Base-by-base conservation (phyloP, 2,113 vertebrate species). In the Pelobates fuscus region DNA sequence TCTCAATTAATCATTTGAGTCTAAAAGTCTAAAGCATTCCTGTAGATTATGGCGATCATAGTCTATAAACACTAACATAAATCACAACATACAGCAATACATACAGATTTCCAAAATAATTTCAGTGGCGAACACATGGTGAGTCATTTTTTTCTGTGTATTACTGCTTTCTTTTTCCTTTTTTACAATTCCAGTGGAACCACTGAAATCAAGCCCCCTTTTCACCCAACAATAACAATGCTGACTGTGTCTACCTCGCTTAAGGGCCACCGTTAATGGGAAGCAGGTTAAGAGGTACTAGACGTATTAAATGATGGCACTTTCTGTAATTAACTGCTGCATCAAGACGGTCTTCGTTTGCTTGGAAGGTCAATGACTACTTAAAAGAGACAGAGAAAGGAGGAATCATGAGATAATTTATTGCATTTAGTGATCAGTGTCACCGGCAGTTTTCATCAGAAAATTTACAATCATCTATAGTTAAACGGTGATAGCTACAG, bases 321-420 rank as follows among this genome's bases (percentile, higher is more conserved):
- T 91, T 89, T 79, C 89, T 84, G 86, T 94, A 95, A 95, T 95
- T 94, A 93, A 91, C 85, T 89, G 87, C 88, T 89, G 87, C 88
- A 92, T 86, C 91, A 93, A 86, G 84, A 86, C 87, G 82, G 82
- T 90, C 86, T 83, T 87, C 29, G 88, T 89, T 86, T 83, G 87
- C 88, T 86, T 83, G 81, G 91, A 90, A 91, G 88, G 89, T 90
- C 81, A 3, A 82, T 80, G 78, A 83, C 83, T 81, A 83, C 87
- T 89, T 89, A 89, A 89, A 88, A 87, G 87, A 70, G 58, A 82
- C 81, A 79, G 70, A 83, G 79, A 62, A 55, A 72, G 79, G 68
- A 65, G 52, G 77, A 67, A 46, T 81, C 72, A 82, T 60, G 58
- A 46, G 80, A 63, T 21, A 8, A 20, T n/a, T 37, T n/a, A 37